Evolutionary conservation across 1,140 invertebrate species (phyloP).

Genomic region (Drosophila busckii): DNA sequence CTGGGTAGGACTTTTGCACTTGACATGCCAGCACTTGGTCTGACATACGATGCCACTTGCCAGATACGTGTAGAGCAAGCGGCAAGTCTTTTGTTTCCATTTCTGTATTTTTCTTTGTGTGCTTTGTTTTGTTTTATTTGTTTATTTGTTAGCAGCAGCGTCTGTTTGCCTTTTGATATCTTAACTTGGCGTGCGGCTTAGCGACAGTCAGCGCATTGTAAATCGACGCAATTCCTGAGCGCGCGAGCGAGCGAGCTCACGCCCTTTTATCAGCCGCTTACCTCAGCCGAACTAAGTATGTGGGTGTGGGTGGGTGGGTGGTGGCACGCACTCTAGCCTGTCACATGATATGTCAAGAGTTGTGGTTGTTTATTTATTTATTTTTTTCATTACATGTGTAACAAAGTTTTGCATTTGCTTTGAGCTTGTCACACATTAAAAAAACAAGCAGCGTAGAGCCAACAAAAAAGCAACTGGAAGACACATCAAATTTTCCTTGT

Average conservation of each 20-base stretch:
- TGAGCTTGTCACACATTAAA: conserved; percentile 63
- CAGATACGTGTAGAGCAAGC: too few species aligned
- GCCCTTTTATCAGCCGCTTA: conserved; percentile 38
- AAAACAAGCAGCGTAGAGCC: too few species aligned
- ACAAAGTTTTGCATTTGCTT: conserved; percentile 74
- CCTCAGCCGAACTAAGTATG: conserved; percentile 14
- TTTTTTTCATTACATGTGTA: conserved; percentile 76
- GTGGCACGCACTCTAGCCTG: conserved; percentile 8
- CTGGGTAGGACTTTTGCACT: conserved; percentile 33
- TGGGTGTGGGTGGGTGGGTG: conserved; percentile 6
- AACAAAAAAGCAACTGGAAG: conserved; percentile 19
- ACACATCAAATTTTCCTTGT: conserved; percentile 13
- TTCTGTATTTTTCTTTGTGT: conserved; percentile 29
- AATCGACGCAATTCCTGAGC: conserved; percentile 56
- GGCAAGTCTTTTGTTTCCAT: conserved; percentile 36
- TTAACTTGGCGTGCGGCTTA: conserved; percentile 69
- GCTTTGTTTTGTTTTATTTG: too few species aligned
- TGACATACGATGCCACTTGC: conserved; percentile 75
- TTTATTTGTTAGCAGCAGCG: conserved; percentile 49
- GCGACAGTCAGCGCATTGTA: conserved; percentile 63
- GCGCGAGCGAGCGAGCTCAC: conserved; percentile 7
- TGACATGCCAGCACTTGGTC: conserved; percentile 56
- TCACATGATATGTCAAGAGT: conserved; percentile 29
- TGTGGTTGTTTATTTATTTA: conserved; percentile 69
- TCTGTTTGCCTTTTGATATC: conserved; percentile 67